Evolutionary conservation across 2,797 vertebrate genomes (phyloP).

Genomic region (Cercopithecus diana): DNA sequence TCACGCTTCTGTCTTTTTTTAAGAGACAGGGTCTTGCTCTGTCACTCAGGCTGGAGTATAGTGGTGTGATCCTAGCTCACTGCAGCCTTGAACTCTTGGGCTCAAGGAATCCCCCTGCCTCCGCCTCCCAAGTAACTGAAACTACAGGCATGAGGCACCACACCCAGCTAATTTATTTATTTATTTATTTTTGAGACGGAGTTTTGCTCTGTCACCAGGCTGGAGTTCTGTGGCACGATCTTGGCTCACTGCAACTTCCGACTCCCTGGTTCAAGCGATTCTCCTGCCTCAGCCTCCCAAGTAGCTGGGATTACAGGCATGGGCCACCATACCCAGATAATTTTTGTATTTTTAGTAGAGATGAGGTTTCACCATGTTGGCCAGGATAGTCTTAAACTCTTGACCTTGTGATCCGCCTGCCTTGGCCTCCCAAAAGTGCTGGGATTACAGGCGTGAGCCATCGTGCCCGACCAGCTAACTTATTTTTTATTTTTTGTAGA

Average conservation of each 20-base stretch:
- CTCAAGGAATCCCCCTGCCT: not conserved
- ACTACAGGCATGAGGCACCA: not conserved
- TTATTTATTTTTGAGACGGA: not conserved
- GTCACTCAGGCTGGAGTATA: not conserved
- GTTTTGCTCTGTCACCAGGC: too few species aligned
- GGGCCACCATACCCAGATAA: too few species aligned
- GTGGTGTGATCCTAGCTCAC: not conserved
- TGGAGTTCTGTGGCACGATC: too few species aligned
- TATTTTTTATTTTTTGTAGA: not conserved
- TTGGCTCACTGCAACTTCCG: too few species aligned
- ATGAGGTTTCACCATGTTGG: too few species aligned
- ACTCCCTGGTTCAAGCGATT: too few species aligned
- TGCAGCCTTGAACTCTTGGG: not conserved
- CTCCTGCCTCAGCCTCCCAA: too few species aligned
- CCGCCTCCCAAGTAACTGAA: not conserved
- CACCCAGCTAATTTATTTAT: not conserved
- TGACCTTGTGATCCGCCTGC: not conserved
- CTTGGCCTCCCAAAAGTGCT: not conserved
- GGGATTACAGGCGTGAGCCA: not conserved
- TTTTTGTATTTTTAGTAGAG: too few species aligned
- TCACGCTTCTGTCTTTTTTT: not conserved
- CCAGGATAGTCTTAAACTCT: too few species aligned
- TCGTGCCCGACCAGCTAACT: not conserved
- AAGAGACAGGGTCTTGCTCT: not conserved
- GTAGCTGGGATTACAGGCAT: too few species aligned